These are phyloP conservation scores for Pteronotus mesoamericanus DNA, from an alignment of 2,797 vertebrate species.

Conservation along the genomic window DNA sequence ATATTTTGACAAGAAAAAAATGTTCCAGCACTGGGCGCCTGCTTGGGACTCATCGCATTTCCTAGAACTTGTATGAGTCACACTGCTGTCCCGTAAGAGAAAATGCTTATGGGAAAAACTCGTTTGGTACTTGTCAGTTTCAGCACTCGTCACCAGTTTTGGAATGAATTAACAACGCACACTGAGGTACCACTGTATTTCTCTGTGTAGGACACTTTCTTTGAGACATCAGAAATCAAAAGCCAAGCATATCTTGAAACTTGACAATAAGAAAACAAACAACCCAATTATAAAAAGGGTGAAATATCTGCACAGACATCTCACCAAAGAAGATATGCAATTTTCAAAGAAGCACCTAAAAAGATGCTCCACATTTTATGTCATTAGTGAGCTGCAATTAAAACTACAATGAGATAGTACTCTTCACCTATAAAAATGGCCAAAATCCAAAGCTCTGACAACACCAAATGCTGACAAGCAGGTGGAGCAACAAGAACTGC, in stretches of 20 bases:
- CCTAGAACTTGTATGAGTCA: not conserved
- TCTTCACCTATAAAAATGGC: not conserved
- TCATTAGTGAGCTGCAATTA: no score
- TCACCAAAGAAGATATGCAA: not conserved
- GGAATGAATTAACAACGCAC: not conserved
- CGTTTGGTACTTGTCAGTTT: not conserved
- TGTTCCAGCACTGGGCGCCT: not conserved
- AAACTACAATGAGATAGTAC: not conserved
- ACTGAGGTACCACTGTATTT: not conserved
- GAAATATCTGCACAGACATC: not conserved
- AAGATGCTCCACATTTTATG: no score
- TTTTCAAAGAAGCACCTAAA: no score
- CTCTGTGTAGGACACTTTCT: not conserved
- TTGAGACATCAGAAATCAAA: not conserved
- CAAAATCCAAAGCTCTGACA: not conserved
- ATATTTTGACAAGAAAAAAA: not conserved
- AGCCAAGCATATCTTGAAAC: not conserved
- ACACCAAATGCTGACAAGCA: not conserved
- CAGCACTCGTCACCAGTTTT: not conserved
- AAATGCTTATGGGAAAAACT: not conserved
- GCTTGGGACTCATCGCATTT: not conserved
- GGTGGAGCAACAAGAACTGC: not conserved
- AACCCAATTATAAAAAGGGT: not conserved
- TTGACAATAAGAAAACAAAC: not conserved
- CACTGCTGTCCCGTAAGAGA: not conserved